A percentile compares a stretch with the other conserved stretches of the same genome.
Evolutionary conservation across 1,140 invertebrate genomes (phyloP).

Genomic region (Cecropterus lyciades): DNA sequence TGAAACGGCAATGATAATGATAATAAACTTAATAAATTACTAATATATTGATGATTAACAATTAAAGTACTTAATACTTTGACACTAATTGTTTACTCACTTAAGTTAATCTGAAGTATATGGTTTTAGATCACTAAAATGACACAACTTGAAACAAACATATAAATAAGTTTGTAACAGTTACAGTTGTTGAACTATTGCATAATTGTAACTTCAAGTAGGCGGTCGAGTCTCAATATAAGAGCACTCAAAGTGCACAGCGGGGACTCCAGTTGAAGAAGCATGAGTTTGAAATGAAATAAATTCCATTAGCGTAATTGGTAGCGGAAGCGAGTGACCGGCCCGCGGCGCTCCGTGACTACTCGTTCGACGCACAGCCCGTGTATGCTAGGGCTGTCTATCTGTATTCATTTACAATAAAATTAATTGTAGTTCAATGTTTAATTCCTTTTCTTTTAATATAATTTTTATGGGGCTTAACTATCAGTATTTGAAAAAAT

Average conservation of each 20-base stretch:
- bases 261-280: constrained; percentile 47
- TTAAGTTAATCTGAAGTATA: no score
- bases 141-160: no score
- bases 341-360: constrained; percentile 40
- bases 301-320: constrained; percentile 80
- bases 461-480: no score
- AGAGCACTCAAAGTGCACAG: constrained; percentile 45
- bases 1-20: no score
- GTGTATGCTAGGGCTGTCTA: constrained; percentile 17
- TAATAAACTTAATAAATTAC: no score
- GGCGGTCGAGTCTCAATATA: constrained; percentile 36
- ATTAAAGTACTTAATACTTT: no score
- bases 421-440: background rate
- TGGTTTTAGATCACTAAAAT: no score
- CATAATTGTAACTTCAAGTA: constrained; percentile 21
- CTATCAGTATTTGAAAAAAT: no score
- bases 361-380: constrained; percentile 6
- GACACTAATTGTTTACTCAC: no score
- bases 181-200: constrained; percentile 7
- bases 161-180: no score
- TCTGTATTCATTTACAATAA: constrained; percentile 3
- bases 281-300: constrained; percentile 70
- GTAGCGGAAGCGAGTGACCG: constrained; percentile 59
- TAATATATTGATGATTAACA: no score
- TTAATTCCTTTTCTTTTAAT: background rate